Base-by-base conservation (phyloP, 2,888 invertebrate genomes). In the Temnothorax rugatulus region DNA sequence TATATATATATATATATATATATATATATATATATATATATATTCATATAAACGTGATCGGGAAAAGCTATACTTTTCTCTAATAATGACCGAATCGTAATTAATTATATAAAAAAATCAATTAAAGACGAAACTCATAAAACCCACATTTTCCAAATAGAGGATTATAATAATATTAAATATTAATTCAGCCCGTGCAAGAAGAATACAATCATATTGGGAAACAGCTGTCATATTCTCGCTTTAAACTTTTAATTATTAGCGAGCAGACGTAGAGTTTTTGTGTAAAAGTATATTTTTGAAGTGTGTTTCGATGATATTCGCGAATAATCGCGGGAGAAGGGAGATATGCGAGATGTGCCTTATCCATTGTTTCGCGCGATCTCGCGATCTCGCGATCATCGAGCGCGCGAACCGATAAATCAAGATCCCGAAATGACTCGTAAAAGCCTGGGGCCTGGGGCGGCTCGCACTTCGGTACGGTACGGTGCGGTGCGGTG, bases 371-470 rank as follows among this genome's bases (percentile, higher is more conserved):
- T 69, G 73, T 85, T 84, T 76, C 64, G 57, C 63, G 68, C 82
- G 59, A 64, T 66, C 34, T 71, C 63, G 68, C 84, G 63, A 64
- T 66, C 34, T 71, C 59, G 61, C 34, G 66, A 68, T 68, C 25
- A 41, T 44, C 69, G 50, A 71, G 54, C 79, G 84, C 76, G 86
- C 77, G 13, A 15, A 57, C 76, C 90, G 90, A 92, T 91, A 91
- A 92, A 93, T 92, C 91, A 89, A 29, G 90, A 89, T 86, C 85
- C 85, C 88, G 87, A 92, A 91, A 91, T 91, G 91, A 91, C 84
- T 89, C 89, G 90, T 92, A 92, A 93, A 91, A 90, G 34, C 34
- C 34, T 34, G 34, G 7, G 4, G 86, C 88, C n/a, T n/a, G 18
- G 25, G 15, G 71, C 81, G 57, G 81, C 54, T 44, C 59, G 82